Evolutionary conservation across 1,140 invertebrate genomes (phyloP), one percentile per base, ranked within the genome.

Genomic region (Bombyx mandarina): DNA sequence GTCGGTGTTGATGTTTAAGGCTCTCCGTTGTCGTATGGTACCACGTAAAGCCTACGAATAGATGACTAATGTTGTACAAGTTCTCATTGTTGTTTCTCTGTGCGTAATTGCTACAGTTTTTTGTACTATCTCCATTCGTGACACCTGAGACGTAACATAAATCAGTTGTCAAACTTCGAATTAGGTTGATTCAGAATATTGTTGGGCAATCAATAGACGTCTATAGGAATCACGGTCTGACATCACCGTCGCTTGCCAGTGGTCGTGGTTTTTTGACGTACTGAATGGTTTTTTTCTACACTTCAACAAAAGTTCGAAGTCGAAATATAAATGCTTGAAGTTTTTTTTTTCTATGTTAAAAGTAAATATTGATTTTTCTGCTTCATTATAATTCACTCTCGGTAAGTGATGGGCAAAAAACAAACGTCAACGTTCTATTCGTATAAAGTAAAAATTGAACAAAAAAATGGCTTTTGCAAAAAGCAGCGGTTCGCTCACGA

Each of bases 121-220:
- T 82, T 10, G 54, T 67, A 54, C 54, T 63, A 65, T 69, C 64
- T 66, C 54, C 53, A 64, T 62, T 77, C 72, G 79, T 84, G 79
- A 82, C 81, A 84, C 78, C 77, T 79, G 75, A 78, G 77, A 56
- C 64, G 50, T 59, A 62, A 61, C 61, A 86, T 86, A 82, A 82
- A 86, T 86, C 82, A 80, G 75, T 78, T 86, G 82, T 86, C 81
- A 80, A 74, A 69, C 71, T 70, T 61, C 68, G 71, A 74, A 77
- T 77, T 83, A 66, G 78, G 71, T 62, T 68, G 76, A 69, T 67
- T 66, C 58, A 66, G 61, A 62, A 80, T 72, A 73, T 77, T 75
- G 71, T 63, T 62, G 52, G 58, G 67, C 72, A 71, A 82, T 85
- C 73, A 76, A 77, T 82, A 71, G 73, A 73, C 58, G 77, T 82